Evolutionary conservation across 2,888 invertebrate genomes (phyloP).

Genomic region (Minunthozetes semirufus): DNA sequence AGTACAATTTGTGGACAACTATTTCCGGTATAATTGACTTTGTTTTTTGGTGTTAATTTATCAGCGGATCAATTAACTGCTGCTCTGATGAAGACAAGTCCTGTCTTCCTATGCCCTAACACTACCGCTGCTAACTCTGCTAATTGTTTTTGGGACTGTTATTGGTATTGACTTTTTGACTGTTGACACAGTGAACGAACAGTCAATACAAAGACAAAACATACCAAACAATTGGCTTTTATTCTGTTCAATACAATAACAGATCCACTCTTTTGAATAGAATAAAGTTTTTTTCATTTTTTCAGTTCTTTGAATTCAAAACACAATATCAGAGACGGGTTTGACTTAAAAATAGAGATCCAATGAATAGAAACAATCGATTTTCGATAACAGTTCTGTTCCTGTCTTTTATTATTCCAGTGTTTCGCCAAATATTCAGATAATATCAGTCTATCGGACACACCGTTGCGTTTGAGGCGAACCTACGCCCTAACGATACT

Average conservation of each 20-base stretch:
- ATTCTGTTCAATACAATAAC: too few species aligned
- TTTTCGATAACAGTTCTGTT: constrained; percentile 1
- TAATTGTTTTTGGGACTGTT: not conserved
- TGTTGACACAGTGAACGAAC: constrained; percentile 5
- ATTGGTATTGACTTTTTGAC: not conserved
- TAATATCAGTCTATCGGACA: not conserved
- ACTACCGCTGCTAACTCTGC: not conserved
- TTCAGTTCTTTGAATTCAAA: not conserved
- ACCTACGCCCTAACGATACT: not conserved
- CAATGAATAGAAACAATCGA: not conserved
- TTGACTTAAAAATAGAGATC: constrained; percentile 1
- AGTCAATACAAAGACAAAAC: not conserved
- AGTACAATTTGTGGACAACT: not conserved
- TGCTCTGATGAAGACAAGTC: not conserved
- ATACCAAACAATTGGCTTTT: not conserved
- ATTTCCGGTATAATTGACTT: constrained; percentile 22
- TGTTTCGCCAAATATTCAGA: not conserved
- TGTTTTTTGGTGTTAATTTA: not conserved
- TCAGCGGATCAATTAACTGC: not conserved
- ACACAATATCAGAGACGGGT: constrained; percentile 5
- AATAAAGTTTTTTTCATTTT: not conserved
- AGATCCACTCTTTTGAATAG: not conserved
- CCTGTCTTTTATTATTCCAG: not conserved
- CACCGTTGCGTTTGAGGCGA: not conserved
- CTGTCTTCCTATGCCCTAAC: not conserved